phyloP scores from a whole-genome alignment of 2,113 vertebrate species.

The sheep (Ovis aries) region DNA sequence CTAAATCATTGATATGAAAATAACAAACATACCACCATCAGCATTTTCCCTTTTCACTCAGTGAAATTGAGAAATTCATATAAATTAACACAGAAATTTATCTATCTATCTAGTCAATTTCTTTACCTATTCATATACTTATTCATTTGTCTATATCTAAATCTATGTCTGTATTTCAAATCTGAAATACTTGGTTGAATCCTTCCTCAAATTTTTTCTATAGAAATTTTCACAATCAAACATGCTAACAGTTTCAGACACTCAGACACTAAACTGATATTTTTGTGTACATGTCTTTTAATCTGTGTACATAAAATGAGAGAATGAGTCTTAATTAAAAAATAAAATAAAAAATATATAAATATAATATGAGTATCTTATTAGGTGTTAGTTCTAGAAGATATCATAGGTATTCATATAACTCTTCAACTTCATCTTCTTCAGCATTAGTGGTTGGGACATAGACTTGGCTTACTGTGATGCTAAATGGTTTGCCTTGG shows the following conservation, averaged over 20 bases:
- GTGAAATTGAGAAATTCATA: background rate
- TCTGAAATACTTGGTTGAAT: background rate
- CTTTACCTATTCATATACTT: background rate
- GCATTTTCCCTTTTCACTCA: background rate
- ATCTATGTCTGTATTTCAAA: background rate
- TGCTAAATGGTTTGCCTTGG: background rate
- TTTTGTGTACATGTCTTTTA: background rate
- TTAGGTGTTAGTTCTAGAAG: background rate
- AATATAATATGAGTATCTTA: background rate
- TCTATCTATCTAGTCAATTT: background rate
- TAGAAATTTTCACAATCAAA: background rate
- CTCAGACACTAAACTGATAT: background rate
- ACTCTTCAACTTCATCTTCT: background rate
- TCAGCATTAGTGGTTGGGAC: background rate
- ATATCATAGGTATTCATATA: background rate
- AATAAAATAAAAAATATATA: background rate
- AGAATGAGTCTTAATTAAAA: background rate
- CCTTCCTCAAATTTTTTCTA: background rate
- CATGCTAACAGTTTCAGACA: background rate
- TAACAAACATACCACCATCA: background rate
- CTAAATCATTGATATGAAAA: background rate
- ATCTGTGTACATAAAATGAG: background rate
- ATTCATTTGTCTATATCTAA: background rate
- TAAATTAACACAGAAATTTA: background rate
- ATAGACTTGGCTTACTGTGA: background rate